Base-by-base conservation (phyloP, 2,888 invertebrate species). In the Spatulosminthurus flaviceps region DNA sequence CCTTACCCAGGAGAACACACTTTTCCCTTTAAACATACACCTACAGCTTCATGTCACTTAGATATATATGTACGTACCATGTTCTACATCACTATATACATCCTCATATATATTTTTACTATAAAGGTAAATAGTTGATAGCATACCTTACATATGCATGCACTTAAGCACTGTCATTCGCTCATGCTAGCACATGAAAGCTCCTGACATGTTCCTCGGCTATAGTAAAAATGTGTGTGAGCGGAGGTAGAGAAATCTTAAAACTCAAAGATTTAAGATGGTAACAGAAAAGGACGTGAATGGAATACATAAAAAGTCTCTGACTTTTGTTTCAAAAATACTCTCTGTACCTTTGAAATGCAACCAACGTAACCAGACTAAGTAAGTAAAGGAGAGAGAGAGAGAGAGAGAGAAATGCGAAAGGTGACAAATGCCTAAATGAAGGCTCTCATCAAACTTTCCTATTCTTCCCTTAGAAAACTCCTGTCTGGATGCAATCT, bases 261-360 rank as follows among this genome's bases (percentile, higher is more conserved):
- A 76, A 76, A 64, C 64, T 66, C 66, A 64, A 75, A 75, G 64
- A 75, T 75, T 61, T 75, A 76, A 76, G 75, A 66, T 76, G 75
- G 29, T 66, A 61, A 64, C 24, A 76, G 64, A 66, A 67, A 64
- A 66, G 75, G 26, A 76, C 75, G 75, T 76, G 75, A 67, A 76
- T 76, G 66, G 75, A 76, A 76, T 76, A 76, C 61, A 76, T 42
- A 76, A 67, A 76, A 64, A 22, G 24, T 22, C 21, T 11, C 9
- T 5, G 24, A 24, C 16, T 41, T 71, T 61, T 74, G 13, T 29
- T 34, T 74, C 64, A 61, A 61, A 74, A 60, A 43, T 26, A 74
- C 26, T 24, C 41, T 41, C 41, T 41, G 9, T 13, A 51, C 51
- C 51, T 51, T 19, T 11, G 16, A 16, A 13, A 51, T 16, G 16